Evolutionary conservation across 2,888 invertebrate species (phyloP), one percentile per base, ranked within the genome.

Genomic region (Zootermopsis nevadensis): DNA sequence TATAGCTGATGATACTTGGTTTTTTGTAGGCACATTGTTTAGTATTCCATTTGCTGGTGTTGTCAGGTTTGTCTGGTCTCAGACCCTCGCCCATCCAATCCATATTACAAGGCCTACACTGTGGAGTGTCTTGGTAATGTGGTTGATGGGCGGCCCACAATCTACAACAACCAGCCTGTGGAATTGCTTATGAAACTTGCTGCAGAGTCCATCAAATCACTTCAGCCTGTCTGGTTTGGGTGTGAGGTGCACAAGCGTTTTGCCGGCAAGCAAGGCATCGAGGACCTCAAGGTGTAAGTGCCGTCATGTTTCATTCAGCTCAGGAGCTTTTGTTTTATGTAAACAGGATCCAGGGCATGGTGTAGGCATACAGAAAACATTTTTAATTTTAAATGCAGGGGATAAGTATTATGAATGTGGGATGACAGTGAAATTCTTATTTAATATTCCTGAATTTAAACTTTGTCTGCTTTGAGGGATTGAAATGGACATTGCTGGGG

Each of bases 151-250:
- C 90, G 94, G 10, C 92, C 90, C 85, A 95, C 95, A 1, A 92
- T 95, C 2, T 98, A 97, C 90, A 97, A 97, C 89, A 98, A 98
- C 90, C 97, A 97, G 88, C 95, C 95, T 0, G 93, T 95, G 0
- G 95, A 96, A 82, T 90, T 94, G 0, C 90, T 98, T 2, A 93
- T 96, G 89, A 92, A 94, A 88, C 91, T 94, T 53, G 94, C 95
- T 1, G 93, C 93, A 19, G 94, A 94, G 84, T 96, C 96, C 82
- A 94, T 98, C 85, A 92, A 94, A 85, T 93, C 93, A 3, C 95
- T 95, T 1, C 96, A 97, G 88, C 93, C 97, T 0, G 97, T 98
- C 0, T 98, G 97, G 97, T 97, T 97, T 89, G 97, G 97, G 0
- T 97, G 96, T 89, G 97, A 97, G 88, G 96, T 97, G 1, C 93